Evolutionary conservation across 2,888 invertebrate species (phyloP), one percentile per base, ranked within the genome.

Genomic region (Dinocampus coccinellae): DNA sequence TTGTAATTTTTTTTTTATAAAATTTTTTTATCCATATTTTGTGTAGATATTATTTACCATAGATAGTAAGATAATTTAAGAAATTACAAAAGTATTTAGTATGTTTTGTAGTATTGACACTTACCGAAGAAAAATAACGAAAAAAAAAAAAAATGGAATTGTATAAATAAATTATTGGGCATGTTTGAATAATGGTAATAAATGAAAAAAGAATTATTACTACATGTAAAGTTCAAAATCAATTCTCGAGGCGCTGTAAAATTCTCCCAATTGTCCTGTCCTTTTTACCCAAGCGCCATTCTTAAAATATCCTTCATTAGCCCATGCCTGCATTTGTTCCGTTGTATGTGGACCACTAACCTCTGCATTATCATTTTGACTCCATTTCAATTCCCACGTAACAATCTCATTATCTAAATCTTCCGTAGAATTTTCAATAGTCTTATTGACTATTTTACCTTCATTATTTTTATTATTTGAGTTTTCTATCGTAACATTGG

Each of bases 341-440:
- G 94, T 94, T 2, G 92, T 90, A 85, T 93, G 95, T 0, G 98
- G 98, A 0, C 98, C 98, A 78, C 94, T 92, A 61, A 95, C 88
- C 82, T 94, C 92, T 0, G 92, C 91, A 74, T 92, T 91, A 60
- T 93, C 91, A 70, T 91, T 90, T 80, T 95, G 93, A 63, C 92
- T 92, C 95, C 95, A 95, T 88, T 97, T 97, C 81, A 95, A 96
- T 86, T 97, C 96, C 98, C 98, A 98, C 87, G 90, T 91, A 0
- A 95, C 89, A 80, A 89, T 89, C 73, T 88, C 85, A 6, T 87
- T 78, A 36, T 10, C n/a, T 22, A 42, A 3, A 63, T 77, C 76
- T 16, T 47, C 7, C n/a, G 6, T n/a, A 0, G 16, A 3, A n/a
- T 39, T 39, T 11, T n/a, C 20, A 47, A 7, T 1, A 16, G 9